Base-by-base conservation (phyloP, 2,113 vertebrate genomes). In the Passer montanus region DNA sequence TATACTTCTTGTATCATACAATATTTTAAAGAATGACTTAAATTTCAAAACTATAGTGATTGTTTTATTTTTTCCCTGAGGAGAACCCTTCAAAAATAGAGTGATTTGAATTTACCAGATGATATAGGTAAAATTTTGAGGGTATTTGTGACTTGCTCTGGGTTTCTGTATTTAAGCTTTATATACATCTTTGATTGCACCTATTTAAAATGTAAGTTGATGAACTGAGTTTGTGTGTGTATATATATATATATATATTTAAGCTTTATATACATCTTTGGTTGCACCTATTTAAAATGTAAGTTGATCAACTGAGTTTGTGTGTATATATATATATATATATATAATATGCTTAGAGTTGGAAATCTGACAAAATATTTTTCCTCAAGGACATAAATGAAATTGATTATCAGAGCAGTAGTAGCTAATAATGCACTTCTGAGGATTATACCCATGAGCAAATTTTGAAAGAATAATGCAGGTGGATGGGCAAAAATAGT, bases 81-180 rank as follows among this genome's bases (percentile, higher is more conserved):
- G 18, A 64, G 9, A 80, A 13, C 8, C 5, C 8, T 82, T 92
- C 49, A 60, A 20, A 68, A 56, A n/a, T n/a, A 22, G 28, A 72
- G 21, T 62, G 33, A 88, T 74, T 76, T 84, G 27, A 30, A 23
- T 80, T 87, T 74, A 43, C n/a, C 7, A 47, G 43, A 62, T 74
- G 50, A 49, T 13, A 0, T 30, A 19, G 60, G 17, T 55, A 44
- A 73, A 49, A n/a, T 88, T 93, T 7, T 47, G 72, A 77, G 59
- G n/a, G n/a, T 68, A 2, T 79, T 82, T 55, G 41, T 47, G 35
- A 63, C 41, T 92, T 74, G 20, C 18, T 83, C 15, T 79, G 20
- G 81, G 14, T 62, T 90, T 81, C 16, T 76, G 15, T 95, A 50
- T 95, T 92, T 96, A 90, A 97, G 88, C 66, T 94, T 84, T 44